Conservation (phyloP, 2,888 invertebrate genomes). For the Drosophila prostipennis region DNA sequence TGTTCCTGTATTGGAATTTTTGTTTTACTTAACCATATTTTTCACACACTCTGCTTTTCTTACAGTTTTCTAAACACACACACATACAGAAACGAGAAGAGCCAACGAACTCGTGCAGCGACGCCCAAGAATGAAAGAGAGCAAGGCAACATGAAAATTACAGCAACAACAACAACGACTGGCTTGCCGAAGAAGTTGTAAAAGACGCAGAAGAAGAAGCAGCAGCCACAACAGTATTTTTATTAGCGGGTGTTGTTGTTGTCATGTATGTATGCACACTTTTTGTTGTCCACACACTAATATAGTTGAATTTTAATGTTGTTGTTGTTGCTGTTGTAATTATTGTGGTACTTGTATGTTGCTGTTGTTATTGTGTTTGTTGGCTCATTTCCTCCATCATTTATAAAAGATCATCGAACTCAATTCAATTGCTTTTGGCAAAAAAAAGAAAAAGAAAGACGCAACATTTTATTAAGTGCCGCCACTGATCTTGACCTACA, state of each 20-base stretch:
- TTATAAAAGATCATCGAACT: constrained; percentile 44
- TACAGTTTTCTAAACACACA: constrained; percentile 76
- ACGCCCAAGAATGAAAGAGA: constrained; percentile 75
- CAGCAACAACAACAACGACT: constrained; percentile 67
- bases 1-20: constrained; percentile 56
- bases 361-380: constrained; percentile 15
- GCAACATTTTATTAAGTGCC: constrained; percentile 2
- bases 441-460: constrained; percentile 4
- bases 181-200: constrained; percentile 36
- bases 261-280: constrained; percentile 67
- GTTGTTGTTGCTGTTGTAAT: constrained; percentile 44
- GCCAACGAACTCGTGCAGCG: constrained; percentile 76
- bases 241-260: constrained; percentile 68
- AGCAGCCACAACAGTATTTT: constrained; percentile 50
- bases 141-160: constrained; percentile 73
- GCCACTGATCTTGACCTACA: constrained; percentile 78
- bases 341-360: constrained; percentile 26
- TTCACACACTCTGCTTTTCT: constrained; percentile 74
- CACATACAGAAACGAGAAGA: constrained; percentile 51
- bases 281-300: constrained; percentile 44
- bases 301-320: constrained; percentile 39
- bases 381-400: constrained; percentile 17
- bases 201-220: constrained; percentile 47
- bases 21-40: constrained; percentile 62
- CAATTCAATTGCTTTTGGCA: constrained; percentile 33